Conservation (phyloP, 2,888 invertebrate species). For the Celastrina argiolus region DNA sequence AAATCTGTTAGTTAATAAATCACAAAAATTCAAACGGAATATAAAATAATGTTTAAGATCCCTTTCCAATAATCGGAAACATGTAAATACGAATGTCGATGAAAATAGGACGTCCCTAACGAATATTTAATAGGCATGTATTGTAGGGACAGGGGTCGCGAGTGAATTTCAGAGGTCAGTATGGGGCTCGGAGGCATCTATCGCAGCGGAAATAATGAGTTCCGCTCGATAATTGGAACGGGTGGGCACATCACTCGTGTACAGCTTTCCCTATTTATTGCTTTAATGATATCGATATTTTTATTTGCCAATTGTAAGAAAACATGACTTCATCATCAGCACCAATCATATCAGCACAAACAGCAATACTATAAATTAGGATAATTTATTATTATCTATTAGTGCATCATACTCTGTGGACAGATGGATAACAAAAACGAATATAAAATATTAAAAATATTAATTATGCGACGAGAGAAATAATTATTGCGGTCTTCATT, state of each 20-base stretch:
- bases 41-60: slow-evolving; percentile 1
- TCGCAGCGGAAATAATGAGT: slow-evolving; percentile 71
- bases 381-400: too few species aligned
- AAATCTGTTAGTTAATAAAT: background rate
- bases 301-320: background rate
- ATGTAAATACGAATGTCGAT: slow-evolving; percentile 18
- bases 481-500: background rate
- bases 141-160: slow-evolving; percentile 16
- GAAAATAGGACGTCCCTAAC: background rate
- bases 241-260: slow-evolving; percentile 43
- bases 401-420: too few species aligned
- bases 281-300: slow-evolving; percentile 20
- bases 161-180: slow-evolving; percentile 58
- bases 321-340: background rate
- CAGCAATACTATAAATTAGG: too few species aligned
- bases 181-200: slow-evolving; percentile 43
- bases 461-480: background rate
- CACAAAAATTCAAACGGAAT: slow-evolving; percentile 6
- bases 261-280: slow-evolving; percentile 33
- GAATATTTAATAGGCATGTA: slow-evolving; percentile 19
- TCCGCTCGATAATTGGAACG: slow-evolving; percentile 72
- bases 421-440: too few species aligned
- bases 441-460: background rate
- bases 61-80: slow-evolving; percentile 16
- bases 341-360: too few species aligned